These are phyloP conservation scores for Capreolus pygargus DNA, from an alignment of 2,113 vertebrate species.

Conservation along the genomic window DNA sequence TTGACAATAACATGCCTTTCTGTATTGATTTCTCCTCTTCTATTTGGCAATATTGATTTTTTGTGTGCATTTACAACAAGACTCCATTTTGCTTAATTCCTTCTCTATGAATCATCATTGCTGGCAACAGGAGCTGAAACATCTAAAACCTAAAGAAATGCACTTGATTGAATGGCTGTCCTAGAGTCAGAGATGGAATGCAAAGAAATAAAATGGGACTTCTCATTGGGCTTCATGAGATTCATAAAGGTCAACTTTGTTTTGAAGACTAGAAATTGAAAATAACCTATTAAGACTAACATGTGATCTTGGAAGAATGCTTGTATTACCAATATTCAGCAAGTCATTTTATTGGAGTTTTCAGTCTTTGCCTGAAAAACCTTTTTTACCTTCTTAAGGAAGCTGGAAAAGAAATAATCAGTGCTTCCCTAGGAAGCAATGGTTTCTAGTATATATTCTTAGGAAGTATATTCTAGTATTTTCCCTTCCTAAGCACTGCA, in stretches of 20 bases:
- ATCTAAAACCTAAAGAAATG: conserved; percentile 13
- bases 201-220: background rate
- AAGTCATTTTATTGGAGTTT: background rate
- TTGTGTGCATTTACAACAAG: background rate
- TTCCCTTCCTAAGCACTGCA: background rate
- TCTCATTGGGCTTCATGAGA: background rate
- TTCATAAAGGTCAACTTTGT: background rate
- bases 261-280: conserved; percentile 38
- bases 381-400: background rate
- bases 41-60: conserved; percentile 61
- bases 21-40: conserved; percentile 52
- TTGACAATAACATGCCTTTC: conserved; percentile 42
- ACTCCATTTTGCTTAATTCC: conserved; percentile 55
- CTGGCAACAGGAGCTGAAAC: background rate
- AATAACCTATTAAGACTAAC: background rate
- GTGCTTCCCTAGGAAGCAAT: background rate
- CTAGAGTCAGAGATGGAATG: background rate
- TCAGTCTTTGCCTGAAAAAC: background rate
- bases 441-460: background rate
- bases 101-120: conserved; percentile 37
- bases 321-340: background rate
- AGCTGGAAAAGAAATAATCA: background rate
- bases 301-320: background rate
- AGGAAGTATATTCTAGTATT: background rate
- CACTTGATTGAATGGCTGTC: background rate